Conservation (phyloP, 2,797 vertebrate species). For the Botia kubotai region DNA sequence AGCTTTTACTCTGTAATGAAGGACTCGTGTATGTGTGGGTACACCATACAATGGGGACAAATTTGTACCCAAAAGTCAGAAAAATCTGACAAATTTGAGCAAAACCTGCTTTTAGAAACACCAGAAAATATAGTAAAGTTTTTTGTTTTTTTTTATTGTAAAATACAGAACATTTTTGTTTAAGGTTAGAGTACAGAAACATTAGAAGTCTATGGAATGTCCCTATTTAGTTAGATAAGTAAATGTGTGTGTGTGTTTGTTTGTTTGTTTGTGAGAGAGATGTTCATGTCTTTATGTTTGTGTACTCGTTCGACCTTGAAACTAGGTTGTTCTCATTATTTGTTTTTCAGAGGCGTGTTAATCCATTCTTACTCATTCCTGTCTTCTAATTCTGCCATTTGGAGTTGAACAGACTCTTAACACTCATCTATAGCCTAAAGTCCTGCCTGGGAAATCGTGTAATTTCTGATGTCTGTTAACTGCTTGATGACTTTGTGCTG, state of each 20-base stretch:
- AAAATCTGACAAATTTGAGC: too few species aligned
- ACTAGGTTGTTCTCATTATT: background rate
- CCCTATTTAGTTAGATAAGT: too few species aligned
- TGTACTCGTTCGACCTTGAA: constrained; percentile 18
- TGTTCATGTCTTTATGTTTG: constrained; percentile 7
- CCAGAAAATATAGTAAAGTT: too few species aligned
- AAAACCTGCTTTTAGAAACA: too few species aligned
- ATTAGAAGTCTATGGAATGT: too few species aligned
- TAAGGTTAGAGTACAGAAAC: too few species aligned
- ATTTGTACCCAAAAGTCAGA: too few species aligned
- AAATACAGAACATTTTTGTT: too few species aligned
- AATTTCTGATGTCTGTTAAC: background rate
- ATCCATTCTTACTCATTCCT: background rate
- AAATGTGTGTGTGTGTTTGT: too few species aligned
- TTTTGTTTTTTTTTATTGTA: too few species aligned
- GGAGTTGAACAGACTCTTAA: background rate
- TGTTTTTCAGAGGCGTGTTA: constrained; percentile 9
- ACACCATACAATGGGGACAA: too few species aligned
- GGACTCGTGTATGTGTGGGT: background rate
- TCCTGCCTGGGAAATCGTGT: constrained; percentile 3
- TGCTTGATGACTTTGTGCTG: constrained; percentile 31
- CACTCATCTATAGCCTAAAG: background rate
- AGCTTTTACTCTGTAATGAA: background rate
- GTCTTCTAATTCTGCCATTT: background rate
- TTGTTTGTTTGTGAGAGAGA: background rate